Base-by-base conservation (phyloP, 2,888 invertebrate species). In the Drosophila atripex region DNA sequence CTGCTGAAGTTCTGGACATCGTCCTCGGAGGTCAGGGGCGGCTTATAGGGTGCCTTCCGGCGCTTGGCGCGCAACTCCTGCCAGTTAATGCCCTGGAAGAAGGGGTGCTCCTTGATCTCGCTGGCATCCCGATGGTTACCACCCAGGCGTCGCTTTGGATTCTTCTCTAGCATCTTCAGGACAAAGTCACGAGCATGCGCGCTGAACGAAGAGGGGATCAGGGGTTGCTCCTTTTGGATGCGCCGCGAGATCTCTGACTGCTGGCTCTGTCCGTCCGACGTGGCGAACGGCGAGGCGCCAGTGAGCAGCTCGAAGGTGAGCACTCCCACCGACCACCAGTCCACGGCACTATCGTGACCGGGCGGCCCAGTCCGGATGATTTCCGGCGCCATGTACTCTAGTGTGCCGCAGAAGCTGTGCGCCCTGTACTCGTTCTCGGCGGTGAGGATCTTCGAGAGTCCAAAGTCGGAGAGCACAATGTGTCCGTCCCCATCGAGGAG, bases 301-400 rank as follows among this genome's bases (percentile, higher is more conserved):
- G 98, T 99, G 57, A 99, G 92, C 45, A 99, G 94, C 92, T 99
- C 99, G 93, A 98, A 99, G 0, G 98, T 97, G 47, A 99, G 92
- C 1, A 99, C 98, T 7, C 98, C 98, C 7, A 99, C 96, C 30
- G 98, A 98, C 99, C 99, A 99, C 99, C 99, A 99, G 93, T 99
- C 99, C 6, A 98, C 99, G 52, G 98, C 97, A 96, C 97, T 97
- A 94, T 98, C 97, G 92, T 99, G 98, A 21, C 99, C 99, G 77
- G 95, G 94, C 58, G 95, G 95, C 71, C 97, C 97, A 58, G 97
- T 97, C 87, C 95, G 92, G 69, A 95, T 95, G 41, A 95, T 95
- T 90, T 95, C 93, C 0, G 97, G 98, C 18, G 98, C 98, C 99
- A 99, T 99, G 92, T 99, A 99, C 91, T 99, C 99, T 86, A 99